Base-by-base conservation (phyloP, 1,140 invertebrate genomes). In the Dermatophagoides farinae region DNA sequence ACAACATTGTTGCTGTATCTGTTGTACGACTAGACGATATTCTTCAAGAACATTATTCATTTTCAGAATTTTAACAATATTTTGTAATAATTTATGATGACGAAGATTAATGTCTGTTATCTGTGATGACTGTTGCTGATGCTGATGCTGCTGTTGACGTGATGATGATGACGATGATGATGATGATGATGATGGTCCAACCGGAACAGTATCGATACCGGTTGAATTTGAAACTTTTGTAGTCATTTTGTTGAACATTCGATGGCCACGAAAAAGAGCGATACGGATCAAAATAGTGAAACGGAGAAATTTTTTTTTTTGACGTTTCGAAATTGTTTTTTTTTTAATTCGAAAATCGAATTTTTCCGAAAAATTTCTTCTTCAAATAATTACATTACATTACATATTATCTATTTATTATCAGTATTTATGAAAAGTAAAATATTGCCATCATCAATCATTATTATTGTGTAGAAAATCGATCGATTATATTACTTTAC, bases 11-110 rank as follows among this genome's bases (percentile, higher is more conserved):
- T 14, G 11, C 31, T 55, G 53, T 23, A 55, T 12, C 2, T 44
- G 14, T n/a, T 14, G 53, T 22, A 55, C 41, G 2, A 23, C 25
- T 6, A 12, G 2, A 4, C 53, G 53, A 25, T 55, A 55, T 23
- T 55, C 53, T 25, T 55, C 53, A n/a, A 55, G 53, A n/a, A 55
- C 10, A 44, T 55, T 23, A 23, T 55, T 55, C 2, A 55, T 55
- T 23, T 55, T 55, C 25, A 55, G 23, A 25, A 55, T 55, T 23
- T 43, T 55, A 14, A 55, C 53, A 44, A 55, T 38, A 23, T 55
- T 55, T 25, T 39, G 38, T 14, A 55, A 23, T 23, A 55, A 44
- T 25, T 55, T 55, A n/a, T 55, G 53, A 23, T 55, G 53, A 12
- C 53, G 53, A 39, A 55, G 12, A 55, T 55, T 31, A 55, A 25